These are phyloP conservation scores for Diorhabda sublineata DNA, from an alignment of 1,140 invertebrate genomes.

Conservation along the genomic window DNA sequence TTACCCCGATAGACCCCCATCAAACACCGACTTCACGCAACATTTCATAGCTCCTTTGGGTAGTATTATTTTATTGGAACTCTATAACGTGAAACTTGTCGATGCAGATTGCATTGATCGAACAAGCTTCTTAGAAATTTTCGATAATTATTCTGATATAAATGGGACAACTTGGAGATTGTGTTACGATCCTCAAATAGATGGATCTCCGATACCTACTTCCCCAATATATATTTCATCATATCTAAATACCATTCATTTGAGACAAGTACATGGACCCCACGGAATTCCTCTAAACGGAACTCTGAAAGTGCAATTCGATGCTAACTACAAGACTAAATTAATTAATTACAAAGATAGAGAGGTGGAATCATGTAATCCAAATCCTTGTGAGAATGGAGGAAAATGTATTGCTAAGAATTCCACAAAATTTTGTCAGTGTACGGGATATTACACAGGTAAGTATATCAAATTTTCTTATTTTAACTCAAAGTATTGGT, in stretches of 20 bases:
- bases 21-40: constrained; percentile 51
- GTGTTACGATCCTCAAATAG: constrained; percentile 49
- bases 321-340: constrained; percentile 58
- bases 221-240: constrained; percentile 57
- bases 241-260: constrained; percentile 56
- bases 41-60: constrained; percentile 56
- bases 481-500: too few relatives aligned
- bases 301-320: constrained; percentile 46
- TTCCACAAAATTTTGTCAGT: constrained; percentile 57
- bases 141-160: constrained; percentile 61
- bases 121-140: constrained; percentile 54
- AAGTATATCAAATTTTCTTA: constrained; percentile 17
- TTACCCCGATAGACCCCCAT: constrained; percentile 52
- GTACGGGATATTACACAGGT: constrained; percentile 59
- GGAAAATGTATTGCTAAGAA: constrained; percentile 58
- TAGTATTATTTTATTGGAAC: constrained; percentile 53
- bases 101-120: constrained; percentile 45
- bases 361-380: constrained; percentile 60
- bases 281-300: constrained; percentile 54
- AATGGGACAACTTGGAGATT: constrained; percentile 64
- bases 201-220: constrained; percentile 40
- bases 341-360: constrained; percentile 53
- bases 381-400: constrained; percentile 64
- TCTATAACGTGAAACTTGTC: constrained; percentile 48
- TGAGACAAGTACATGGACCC: constrained; percentile 51